These are phyloP conservation scores for Dyspetes luteomarginatus DNA, from an alignment of 2,888 invertebrate species.

Conservation along the genomic window DNA sequence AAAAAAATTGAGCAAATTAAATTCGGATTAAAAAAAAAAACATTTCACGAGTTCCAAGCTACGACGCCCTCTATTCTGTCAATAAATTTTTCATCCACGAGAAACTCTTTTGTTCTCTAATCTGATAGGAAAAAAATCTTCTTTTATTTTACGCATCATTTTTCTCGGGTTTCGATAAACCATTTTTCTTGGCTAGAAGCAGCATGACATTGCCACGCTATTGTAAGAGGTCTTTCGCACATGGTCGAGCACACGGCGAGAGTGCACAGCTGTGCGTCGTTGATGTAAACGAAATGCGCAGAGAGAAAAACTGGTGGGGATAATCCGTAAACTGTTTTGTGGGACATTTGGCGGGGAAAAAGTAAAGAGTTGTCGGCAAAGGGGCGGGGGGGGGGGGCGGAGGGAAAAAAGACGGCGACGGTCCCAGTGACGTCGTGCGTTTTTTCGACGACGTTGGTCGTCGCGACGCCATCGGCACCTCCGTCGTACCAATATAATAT, in stretches of 20 bases:
- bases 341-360: not conserved
- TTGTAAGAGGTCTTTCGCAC: conserved; percentile 29
- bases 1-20: no score
- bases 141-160: no score
- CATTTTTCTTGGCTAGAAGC: no score
- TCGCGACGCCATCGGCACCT: conserved; percentile 12
- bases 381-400: not conserved
- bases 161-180: no score
- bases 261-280: conserved; percentile 37
- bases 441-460: not conserved
- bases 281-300: conserved; percentile 11
- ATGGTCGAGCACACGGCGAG: not conserved
- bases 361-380: not conserved
- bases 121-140: no score
- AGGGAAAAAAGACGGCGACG: not conserved
- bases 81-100: no score
- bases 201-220: conserved; percentile 22
- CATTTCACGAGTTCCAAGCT: no score
- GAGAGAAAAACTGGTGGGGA: not conserved
- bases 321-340: not conserved
- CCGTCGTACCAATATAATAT: not conserved
- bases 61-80: no score
- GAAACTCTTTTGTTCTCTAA: no score
- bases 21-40: no score
- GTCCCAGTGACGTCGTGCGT: conserved; percentile 29